A percentile compares a stretch with the other conserved stretches of the same genome.
phyloP scores from a whole-genome alignment of 2,113 vertebrate genomes.

The Alligator sinensis region DNA sequence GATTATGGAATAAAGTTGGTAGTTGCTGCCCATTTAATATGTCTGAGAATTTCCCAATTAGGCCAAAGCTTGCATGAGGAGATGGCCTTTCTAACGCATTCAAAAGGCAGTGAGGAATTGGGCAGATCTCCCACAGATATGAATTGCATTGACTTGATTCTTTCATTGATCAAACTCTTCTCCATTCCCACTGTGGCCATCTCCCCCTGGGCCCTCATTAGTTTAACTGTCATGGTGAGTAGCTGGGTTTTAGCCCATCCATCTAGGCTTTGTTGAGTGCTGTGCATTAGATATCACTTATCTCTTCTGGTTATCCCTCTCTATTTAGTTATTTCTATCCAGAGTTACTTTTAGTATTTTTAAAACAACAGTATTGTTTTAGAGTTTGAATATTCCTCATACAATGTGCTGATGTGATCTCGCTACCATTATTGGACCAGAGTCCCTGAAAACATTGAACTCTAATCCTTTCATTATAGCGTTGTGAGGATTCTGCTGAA shows the following conservation, averaged over 20 bases:
- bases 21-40: background rate
- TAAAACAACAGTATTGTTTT: background rate
- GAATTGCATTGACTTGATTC: background rate
- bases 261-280: background rate
- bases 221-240: background rate
- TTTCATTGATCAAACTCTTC: background rate
- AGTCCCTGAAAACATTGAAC: background rate
- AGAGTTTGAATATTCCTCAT: background rate
- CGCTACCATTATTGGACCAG: background rate
- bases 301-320: background rate
- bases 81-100: background rate
- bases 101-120: background rate
- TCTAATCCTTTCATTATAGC: constrained; percentile 68
- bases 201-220: background rate
- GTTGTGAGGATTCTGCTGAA: constrained; percentile 69
- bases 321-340: background rate
- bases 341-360: background rate
- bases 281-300: background rate
- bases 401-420: background rate
- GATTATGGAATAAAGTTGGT: background rate
- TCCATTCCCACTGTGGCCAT: background rate
- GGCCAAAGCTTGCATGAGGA: background rate
- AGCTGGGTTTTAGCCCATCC: background rate
- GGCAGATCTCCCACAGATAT: background rate
- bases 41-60: background rate